Evolutionary conservation across 2,113 vertebrate species (phyloP).

Genomic region (Channa argus): DNA sequence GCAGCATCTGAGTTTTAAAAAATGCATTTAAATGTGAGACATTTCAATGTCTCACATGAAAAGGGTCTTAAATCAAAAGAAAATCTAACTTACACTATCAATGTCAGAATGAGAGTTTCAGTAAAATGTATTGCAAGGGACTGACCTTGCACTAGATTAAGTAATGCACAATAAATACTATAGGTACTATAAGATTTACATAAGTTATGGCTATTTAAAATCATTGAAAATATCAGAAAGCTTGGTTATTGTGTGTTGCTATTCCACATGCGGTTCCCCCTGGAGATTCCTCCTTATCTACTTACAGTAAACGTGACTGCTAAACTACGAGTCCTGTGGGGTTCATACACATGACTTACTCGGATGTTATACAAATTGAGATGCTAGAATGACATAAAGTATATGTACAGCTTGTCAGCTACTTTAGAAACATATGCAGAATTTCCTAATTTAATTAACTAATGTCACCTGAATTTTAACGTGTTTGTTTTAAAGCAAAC

Average conservation of each 20-base stretch:
- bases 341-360: background rate
- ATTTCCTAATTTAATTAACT: conserved; percentile 10
- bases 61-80: background rate
- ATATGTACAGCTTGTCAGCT: background rate
- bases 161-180: background rate
- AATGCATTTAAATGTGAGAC: background rate
- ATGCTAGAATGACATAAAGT: conserved; percentile 5
- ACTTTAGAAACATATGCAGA: background rate
- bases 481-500: background rate
- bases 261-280: conserved; percentile 19
- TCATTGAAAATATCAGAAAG: background rate
- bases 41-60: background rate
- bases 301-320: conserved; percentile 40
- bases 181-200: too few species aligned
- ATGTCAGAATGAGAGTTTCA: background rate
- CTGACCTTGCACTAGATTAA: background rate
- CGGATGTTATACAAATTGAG: background rate
- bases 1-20: background rate
- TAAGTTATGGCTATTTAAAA: background rate
- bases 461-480: background rate
- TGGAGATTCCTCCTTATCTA: conserved; percentile 33
- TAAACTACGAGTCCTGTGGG: conserved; percentile 29
- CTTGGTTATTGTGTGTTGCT: conserved; percentile 13
- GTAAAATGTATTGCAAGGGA: background rate
- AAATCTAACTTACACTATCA: background rate